A percentile compares a stretch with the other conserved stretches of the same genome.
Evolutionary conservation across 2,888 invertebrate genomes (phyloP).

Genomic region (Amblyjoppa proteus): DNA sequence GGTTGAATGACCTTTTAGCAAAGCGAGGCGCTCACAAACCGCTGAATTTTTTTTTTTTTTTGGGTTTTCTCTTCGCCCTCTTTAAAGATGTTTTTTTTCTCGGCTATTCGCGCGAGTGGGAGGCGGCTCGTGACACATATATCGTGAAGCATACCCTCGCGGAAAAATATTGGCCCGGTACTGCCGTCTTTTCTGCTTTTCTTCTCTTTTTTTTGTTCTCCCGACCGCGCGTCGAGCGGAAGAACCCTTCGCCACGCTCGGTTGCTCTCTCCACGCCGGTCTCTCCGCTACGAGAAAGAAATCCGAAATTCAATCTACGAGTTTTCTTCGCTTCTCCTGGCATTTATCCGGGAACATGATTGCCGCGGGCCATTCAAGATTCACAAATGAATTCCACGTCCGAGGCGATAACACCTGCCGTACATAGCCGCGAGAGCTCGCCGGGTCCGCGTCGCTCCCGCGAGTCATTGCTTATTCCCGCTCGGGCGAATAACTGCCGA

Average conservation of each 20-base stretch:
- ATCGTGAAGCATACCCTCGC: slow-evolving; percentile 4
- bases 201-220: slow-evolving; percentile 2
- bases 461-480: slow-evolving; percentile 59
- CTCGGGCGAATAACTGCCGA: slow-evolving; percentile 10
- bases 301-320: slow-evolving; percentile 29
- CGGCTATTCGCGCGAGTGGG: too few species aligned
- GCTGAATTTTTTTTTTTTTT: not conserved
- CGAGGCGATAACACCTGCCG: slow-evolving; percentile 34
- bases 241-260: slow-evolving; percentile 45
- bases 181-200: too few species aligned
- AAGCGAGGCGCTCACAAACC: not conserved
- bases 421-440: slow-evolving; percentile 10
- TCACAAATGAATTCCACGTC: slow-evolving; percentile 64
- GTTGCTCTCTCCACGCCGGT: slow-evolving; percentile 10
- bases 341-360: slow-evolving; percentile 57
- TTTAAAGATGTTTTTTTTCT: too few species aligned
- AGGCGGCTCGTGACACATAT: not conserved
- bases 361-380: slow-evolving; percentile 60
- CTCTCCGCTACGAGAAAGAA: slow-evolving; percentile 21
- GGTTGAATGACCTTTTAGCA: not conserved
- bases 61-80: too few species aligned
- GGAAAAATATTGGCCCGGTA: slow-evolving; percentile 18
- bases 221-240: slow-evolving; percentile 4
- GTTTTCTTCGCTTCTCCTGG: slow-evolving; percentile 29
- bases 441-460: not conserved